These are phyloP conservation scores for Sebastiscus tertius DNA, from an alignment of 2,797 vertebrate genomes.

Conservation along the genomic window DNA sequence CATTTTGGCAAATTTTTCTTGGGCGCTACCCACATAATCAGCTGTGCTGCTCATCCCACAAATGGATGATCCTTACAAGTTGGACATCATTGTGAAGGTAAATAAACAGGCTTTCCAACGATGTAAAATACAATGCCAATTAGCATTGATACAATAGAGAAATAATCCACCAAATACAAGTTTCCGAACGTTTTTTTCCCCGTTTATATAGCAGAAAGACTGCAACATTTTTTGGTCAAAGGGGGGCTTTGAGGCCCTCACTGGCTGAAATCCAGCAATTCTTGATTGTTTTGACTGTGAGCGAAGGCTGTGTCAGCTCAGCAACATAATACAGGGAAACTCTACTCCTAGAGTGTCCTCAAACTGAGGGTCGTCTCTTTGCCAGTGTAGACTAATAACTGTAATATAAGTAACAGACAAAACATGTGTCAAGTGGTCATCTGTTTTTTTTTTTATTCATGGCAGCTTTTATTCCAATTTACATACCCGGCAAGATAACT, in stretches of 20 bases:
- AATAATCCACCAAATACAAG: no score
- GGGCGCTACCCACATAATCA: no score
- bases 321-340: constrained; percentile 52
- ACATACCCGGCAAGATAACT: background rate
- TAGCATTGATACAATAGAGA: no score
- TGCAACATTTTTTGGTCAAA: background rate
- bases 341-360: constrained; percentile 10
- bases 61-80: no score
- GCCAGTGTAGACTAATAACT: constrained; percentile 41
- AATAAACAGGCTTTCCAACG: no score
- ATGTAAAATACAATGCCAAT: no score
- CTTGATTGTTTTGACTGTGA: constrained; percentile 73
- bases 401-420: constrained; percentile 34
- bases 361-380: constrained; percentile 25
- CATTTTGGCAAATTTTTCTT: no score
- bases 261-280: constrained; percentile 68
- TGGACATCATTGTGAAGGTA: no score
- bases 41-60: no score
- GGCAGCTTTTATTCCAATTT: background rate
- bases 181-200: no score
- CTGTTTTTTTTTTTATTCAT: background rate
- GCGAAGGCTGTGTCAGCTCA: constrained; percentile 59
- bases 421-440: constrained; percentile 5
- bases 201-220: background rate
- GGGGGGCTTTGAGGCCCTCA: constrained; percentile 21